These are phyloP conservation scores for Drosophila nigrodunni DNA, from an alignment of 1,140 invertebrate species.

Conservation along the genomic window DNA sequence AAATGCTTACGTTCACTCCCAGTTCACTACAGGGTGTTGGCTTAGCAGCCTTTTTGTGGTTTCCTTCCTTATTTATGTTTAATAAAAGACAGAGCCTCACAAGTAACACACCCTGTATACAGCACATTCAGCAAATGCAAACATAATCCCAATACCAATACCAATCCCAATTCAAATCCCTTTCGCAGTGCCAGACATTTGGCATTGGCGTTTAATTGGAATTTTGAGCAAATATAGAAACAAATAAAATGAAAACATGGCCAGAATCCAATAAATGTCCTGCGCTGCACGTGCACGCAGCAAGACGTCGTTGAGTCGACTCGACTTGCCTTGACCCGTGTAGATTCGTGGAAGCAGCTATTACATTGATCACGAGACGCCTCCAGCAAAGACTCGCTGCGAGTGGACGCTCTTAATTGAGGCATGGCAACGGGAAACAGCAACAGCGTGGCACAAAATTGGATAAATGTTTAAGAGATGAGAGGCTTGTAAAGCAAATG, in stretches of 20 bases:
- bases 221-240: conserved; percentile 80
- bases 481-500: not conserved
- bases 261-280: conserved; percentile 83
- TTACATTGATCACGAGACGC: not conserved
- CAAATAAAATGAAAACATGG: conserved; percentile 69
- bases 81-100: not conserved
- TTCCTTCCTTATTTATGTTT: not conserved
- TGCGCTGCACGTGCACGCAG: conserved; percentile 75
- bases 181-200: conserved; percentile 14
- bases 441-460: conserved; percentile 47
- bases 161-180: not conserved
- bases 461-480: conserved; percentile 53
- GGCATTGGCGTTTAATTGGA: conserved; percentile 80
- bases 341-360: conserved; percentile 49
- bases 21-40: not conserved
- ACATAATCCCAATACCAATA: conserved; percentile 11
- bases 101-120: conserved; percentile 11
- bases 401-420: conserved; percentile 72
- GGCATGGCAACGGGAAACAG: conserved; percentile 9
- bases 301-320: conserved; percentile 43
- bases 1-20: not conserved
- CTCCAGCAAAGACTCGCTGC: not conserved
- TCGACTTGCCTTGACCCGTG: no score
- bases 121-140: conserved; percentile 4
- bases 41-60: not conserved